Base-by-base conservation (phyloP, 2,113 vertebrate species). In the Rhizomys pruinosus region DNA sequence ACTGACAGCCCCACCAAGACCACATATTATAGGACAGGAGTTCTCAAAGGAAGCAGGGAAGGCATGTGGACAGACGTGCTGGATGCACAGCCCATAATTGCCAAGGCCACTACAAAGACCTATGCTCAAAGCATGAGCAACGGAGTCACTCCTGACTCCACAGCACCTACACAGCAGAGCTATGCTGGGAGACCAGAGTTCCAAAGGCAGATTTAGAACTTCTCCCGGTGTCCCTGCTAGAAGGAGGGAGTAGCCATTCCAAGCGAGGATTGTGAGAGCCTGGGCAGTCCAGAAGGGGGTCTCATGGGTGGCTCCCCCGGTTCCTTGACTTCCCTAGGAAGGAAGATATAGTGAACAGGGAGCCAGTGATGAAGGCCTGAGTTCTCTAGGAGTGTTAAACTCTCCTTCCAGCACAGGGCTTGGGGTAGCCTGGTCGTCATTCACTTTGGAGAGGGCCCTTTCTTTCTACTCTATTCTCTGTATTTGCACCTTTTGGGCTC, bases 21-120 rank as follows among this genome's bases (percentile, higher is more conserved):
- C 37, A 71, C 29, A 1, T 77, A 69, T 81, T 84, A 73, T n/a
- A 89, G 79, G 86, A 93, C 7, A 92, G 87, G 25, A 90, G 23
- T 29, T 85, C 63, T 34, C 71, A 59, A 73, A 84, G 72, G 57
- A 90, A 74, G 23, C 20, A 55, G 78, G 44, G 47, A 76, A 7
- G 17, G 20, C 19, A 29, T 29, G 7, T n/a, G 10, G 74, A 23
- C 5, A 79, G 74, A 7, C 10, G 13, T 23, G 29, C 42, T 15
- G 64, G 73, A 84, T 82, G 92, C 74, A 71, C 69, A 84, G 87
- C 76, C 84, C 44, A 10, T 15, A 39, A 74, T 76, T 84, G 34
- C 66, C 39, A 84, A 91, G n/a, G 55, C 78, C 16, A 42, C 78
- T 42, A 27, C n/a, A 73, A 44, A 79, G 86, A 85, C 29, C 79